Evolutionary conservation across 2,113 vertebrate genomes (phyloP).

Genomic region (Amazona guildingii): DNA sequence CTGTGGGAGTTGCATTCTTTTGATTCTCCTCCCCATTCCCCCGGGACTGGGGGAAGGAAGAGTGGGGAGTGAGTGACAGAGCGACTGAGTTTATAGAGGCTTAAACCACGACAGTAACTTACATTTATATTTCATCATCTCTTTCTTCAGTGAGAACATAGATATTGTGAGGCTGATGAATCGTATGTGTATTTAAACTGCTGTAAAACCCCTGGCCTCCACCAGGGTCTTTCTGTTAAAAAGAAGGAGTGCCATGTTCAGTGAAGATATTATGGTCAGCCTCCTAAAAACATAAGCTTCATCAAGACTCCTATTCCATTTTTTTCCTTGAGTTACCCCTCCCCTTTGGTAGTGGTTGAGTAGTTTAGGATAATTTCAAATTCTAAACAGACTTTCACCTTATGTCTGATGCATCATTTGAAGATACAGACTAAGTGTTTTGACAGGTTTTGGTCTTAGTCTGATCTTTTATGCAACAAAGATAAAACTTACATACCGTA

Average conservation of each 20-base stretch:
- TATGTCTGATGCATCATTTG: neutral
- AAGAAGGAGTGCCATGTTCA: neutral
- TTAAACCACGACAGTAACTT: no score
- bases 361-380: neutral
- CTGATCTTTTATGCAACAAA: neutral
- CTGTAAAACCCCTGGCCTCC: neutral
- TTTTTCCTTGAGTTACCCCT: neutral
- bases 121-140: neutral
- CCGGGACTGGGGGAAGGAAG: no score
- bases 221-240: neutral
- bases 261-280: neutral
- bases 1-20: no score
- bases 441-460: fast-evolving
- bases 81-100: no score
- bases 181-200: neutral
- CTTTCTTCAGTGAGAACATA: neutral
- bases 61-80: no score
- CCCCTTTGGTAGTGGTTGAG: neutral
- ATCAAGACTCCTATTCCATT: neutral
- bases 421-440: neutral
- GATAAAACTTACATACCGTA: neutral
- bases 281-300: neutral
- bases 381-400: neutral
- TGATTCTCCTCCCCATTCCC: no score
- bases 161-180: neutral